Conservation (phyloP, 53 echinoderm and acorn worm species). For the Crossaster papposus region DNA sequence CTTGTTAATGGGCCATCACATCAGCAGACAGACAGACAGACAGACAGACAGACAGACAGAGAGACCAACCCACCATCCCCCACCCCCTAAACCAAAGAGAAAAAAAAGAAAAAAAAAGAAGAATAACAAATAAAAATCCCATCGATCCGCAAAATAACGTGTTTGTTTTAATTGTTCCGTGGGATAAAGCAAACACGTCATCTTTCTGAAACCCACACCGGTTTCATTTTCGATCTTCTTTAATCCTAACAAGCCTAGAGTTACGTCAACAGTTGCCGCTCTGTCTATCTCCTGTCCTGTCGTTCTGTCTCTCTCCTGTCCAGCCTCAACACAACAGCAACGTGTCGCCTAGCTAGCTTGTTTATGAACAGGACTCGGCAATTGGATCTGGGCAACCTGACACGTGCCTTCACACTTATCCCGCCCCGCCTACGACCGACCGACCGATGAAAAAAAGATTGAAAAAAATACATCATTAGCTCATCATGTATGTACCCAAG, state of each 20-base stretch:
- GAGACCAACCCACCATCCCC: too few species aligned
- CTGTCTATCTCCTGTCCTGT: background rate
- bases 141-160: background rate
- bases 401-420: slow-evolving; percentile 7
- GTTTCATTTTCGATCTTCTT: background rate
- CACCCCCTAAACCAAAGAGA: too few species aligned
- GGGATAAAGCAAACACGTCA: background rate
- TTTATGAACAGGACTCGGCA: background rate
- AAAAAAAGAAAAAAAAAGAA: too few species aligned
- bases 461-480: background rate
- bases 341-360: background rate
- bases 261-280: background rate
- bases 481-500: background rate
- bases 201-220: background rate
- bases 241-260: background rate
- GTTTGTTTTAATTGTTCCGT: background rate
- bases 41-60: too few species aligned
- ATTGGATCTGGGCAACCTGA: background rate
- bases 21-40: too few species aligned
- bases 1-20: too few species aligned
- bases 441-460: background rate
- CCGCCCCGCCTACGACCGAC: background rate
- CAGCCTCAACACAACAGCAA: background rate
- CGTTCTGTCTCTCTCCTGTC: background rate
- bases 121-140: background rate